Percentiles rank a stretch among this genome's conserved stretches.
phyloP scores from a whole-genome alignment of 2,113 vertebrate species.

The Delphinus delphis region DNA sequence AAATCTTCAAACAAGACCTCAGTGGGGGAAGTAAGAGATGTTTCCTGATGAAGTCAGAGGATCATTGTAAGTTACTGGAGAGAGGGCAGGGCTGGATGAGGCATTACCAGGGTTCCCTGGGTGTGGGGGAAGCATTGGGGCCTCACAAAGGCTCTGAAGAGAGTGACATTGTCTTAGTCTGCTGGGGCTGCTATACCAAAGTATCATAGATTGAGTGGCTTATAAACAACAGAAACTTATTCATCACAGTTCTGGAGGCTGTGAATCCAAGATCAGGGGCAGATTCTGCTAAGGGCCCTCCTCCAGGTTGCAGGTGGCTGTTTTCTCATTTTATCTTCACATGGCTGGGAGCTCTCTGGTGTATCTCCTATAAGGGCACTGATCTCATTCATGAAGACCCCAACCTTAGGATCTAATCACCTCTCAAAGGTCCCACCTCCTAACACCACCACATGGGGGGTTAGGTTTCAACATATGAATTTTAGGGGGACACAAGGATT shows the following conservation, averaged over 20 bases:
- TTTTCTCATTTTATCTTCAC: background rate
- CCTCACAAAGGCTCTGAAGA: background rate
- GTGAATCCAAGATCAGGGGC: background rate
- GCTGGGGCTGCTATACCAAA: background rate
- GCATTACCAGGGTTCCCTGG: background rate
- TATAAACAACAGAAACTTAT: background rate
- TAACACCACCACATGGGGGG: background rate
- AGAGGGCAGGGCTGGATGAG: background rate
- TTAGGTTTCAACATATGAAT: background rate
- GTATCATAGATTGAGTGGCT: background rate
- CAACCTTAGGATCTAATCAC: background rate
- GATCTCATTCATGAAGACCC: background rate
- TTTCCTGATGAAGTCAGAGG: background rate
- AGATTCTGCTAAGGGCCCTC: background rate
- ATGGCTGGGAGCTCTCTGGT: background rate
- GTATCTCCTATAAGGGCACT: background rate
- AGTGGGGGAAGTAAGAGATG: background rate
- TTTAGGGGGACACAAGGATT: background rate
- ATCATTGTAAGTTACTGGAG: background rate
- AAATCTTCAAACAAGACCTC: conserved; percentile 19
- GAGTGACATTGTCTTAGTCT: background rate
- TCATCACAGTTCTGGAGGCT: background rate
- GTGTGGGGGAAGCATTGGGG: background rate
- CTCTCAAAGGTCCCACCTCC: background rate
- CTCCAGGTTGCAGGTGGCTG: background rate